Base-by-base conservation (phyloP, 2,797 vertebrate species). In the Urophycis tenuis region DNA sequence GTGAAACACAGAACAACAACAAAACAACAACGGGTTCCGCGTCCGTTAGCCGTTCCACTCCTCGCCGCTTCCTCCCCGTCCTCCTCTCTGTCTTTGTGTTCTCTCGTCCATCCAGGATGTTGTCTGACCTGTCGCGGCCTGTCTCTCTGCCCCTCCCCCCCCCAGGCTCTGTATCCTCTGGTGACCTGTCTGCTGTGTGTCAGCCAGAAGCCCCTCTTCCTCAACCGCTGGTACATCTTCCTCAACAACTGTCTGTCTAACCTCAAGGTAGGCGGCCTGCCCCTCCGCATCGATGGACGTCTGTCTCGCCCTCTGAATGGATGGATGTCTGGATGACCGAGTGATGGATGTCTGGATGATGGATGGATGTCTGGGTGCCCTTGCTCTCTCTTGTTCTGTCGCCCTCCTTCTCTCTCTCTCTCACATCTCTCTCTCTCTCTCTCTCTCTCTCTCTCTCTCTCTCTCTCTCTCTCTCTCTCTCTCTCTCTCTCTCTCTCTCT, bases 171-270 rank as follows among this genome's bases (percentile, higher is more conserved):
- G 87, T 99, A 98, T 90, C 97, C 98, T n/a, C 91, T 99, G 93
- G 96, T 99, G 79, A 99, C 97, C 0, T 99, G 97, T 87, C 93
- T 99, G 80, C 95, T 99, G 81, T 99, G 98, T 80, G 97, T 99
- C 91, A 99, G 96, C 90, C 97, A 99, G 93, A 99, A 99, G 90
- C 96, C 96, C 84, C 94, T 99, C 86, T 99, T 99, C 85, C 93
- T 99, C 83, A 96, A 95, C 91, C 95, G 96, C 88, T 99, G 98
- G 98, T 96, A 99, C 88, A 83, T 99, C 90, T 99, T 99, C 90
- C 96, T 99, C 90, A 99, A 96, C 94, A 98, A 98, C 93, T 99
- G 98, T 87, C 92, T 99, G 74, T 99, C 98, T 83, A 99, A 99
- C 91, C 97, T 99, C 78, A 99, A 99, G 95, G 98, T 99, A 82